A percentile compares a stretch with the other conserved stretches of the same genome.
These are phyloP conservation scores for Diplolepis rosae DNA, from an alignment of 2,888 invertebrate genomes.

Conservation along the genomic window DNA sequence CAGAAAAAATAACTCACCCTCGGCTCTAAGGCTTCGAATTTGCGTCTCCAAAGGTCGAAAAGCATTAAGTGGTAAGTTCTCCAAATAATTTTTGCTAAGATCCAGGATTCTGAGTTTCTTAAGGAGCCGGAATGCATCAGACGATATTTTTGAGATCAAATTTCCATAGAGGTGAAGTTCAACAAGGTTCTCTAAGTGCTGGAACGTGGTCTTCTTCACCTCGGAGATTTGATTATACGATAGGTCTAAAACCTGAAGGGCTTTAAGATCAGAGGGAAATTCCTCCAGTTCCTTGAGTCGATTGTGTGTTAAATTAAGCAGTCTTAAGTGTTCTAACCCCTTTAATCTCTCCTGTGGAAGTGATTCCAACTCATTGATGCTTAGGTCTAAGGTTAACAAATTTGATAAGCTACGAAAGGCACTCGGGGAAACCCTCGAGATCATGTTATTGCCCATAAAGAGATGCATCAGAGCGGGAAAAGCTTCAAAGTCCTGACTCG, in stretches of 20 bases:
- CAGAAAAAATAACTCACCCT: no score
- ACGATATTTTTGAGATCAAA: slow-evolving; percentile 85
- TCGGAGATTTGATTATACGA: slow-evolving; percentile 88
- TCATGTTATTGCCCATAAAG: slow-evolving; percentile 83
- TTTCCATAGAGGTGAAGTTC: slow-evolving; percentile 89
- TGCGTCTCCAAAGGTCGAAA: slow-evolving; percentile 88
- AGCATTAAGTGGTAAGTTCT: slow-evolving; percentile 85
- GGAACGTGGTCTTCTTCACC: slow-evolving; percentile 85
- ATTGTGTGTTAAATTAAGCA: slow-evolving; percentile 90
- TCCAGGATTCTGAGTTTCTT: slow-evolving; percentile 86
- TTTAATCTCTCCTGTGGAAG: slow-evolving; percentile 89
- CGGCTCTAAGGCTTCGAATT: slow-evolving; percentile 83
- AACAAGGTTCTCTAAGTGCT: slow-evolving; percentile 83
- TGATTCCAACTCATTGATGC: slow-evolving; percentile 87
- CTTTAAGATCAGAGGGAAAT: slow-evolving; percentile 85
- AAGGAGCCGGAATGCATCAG: slow-evolving; percentile 85
- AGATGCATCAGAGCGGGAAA: slow-evolving; percentile 87
- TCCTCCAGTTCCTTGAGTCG: slow-evolving; percentile 87
- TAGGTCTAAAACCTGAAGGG: slow-evolving; percentile 86
- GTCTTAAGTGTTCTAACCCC: slow-evolving; percentile 82
- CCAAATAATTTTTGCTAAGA: slow-evolving; percentile 88
- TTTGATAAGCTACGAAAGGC: slow-evolving; percentile 87
- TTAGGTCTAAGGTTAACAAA: slow-evolving; percentile 86
- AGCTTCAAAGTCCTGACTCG: slow-evolving; percentile 89
- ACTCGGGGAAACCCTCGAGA: slow-evolving; percentile 87